These are phyloP conservation scores for Thecocarcelia acutangulata DNA, from an alignment of 2,888 invertebrate genomes.

Conservation along the genomic window DNA sequence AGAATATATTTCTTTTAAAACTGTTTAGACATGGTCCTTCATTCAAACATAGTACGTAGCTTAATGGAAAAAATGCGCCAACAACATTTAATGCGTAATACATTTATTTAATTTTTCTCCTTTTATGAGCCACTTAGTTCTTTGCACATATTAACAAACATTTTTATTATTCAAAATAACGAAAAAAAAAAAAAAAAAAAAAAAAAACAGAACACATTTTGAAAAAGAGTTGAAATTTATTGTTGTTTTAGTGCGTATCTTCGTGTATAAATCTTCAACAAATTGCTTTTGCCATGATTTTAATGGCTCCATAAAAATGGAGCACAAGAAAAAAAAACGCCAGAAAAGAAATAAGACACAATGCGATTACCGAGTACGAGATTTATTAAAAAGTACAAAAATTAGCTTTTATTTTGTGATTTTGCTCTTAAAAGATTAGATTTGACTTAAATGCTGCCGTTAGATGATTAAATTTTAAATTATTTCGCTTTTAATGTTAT, in stretches of 20 bases:
- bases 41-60: too few relatives aligned
- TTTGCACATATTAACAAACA: slow-evolving; percentile 24
- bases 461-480: slow-evolving; percentile 26
- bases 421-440: slow-evolving; percentile 43
- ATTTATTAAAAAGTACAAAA: slow-evolving; percentile 57
- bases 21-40: too few relatives aligned
- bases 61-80: too few relatives aligned
- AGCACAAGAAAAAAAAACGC: slow-evolving; percentile 34
- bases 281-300: slow-evolving; percentile 70
- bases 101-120: slow-evolving; percentile 52
- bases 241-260: slow-evolving; percentile 70
- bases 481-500: slow-evolving; percentile 20
- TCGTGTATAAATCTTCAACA: slow-evolving; percentile 71
- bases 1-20: too few relatives aligned
- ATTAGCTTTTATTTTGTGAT: slow-evolving; percentile 62
- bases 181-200: neutral
- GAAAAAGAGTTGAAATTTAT: slow-evolving; percentile 70
- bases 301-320: slow-evolving; percentile 69
- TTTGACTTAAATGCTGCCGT: slow-evolving; percentile 43
- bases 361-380: slow-evolving; percentile 50
- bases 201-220: slow-evolving; percentile 8
- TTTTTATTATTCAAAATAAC: slow-evolving; percentile 14
- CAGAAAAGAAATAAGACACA: slow-evolving; percentile 35
- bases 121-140: slow-evolving; percentile 43
- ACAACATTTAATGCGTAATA: slow-evolving; percentile 47